phyloP scores from a whole-genome alignment of 2,888 invertebrate genomes.

The Deilephila porcellus region DNA sequence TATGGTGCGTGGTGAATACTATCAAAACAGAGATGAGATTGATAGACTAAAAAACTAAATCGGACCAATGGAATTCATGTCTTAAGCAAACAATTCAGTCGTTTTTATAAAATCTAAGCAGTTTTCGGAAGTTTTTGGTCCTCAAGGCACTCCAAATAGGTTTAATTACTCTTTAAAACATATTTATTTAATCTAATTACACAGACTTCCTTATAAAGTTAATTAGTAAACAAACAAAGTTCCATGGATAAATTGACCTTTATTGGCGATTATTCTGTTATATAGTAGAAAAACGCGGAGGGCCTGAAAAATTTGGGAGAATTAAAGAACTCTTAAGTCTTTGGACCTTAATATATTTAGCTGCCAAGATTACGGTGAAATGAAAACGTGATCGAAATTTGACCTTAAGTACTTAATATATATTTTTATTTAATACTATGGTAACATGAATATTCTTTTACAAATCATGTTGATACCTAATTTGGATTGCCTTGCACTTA shows the following conservation, averaged over 20 bases:
- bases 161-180: not conserved
- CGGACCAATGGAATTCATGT: too few species aligned
- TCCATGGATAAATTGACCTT: conserved; percentile 14
- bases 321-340: conserved; percentile 12
- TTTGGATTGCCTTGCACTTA: too few species aligned
- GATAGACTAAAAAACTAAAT: too few species aligned
- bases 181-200: not conserved
- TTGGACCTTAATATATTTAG: conserved; percentile 20
- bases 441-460: too few species aligned
- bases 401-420: not conserved
- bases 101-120: too few species aligned
- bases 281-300: conserved; percentile 21
- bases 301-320: conserved; percentile 5
- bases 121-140: too few species aligned
- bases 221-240: conserved; percentile 23
- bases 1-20: too few species aligned
- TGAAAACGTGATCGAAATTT: conserved; percentile 21
- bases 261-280: conserved; percentile 18
- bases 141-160: too few species aligned
- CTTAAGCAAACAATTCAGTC: too few species aligned
- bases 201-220: conserved; percentile 29
- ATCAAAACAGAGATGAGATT: too few species aligned
- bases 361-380: conserved; percentile 23
- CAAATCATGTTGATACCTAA: too few species aligned
- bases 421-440: not conserved